Percentiles rank a stretch among this genome's conserved stretches.
phyloP scores from a whole-genome alignment of 2,888 invertebrate genomes.

The Achlya flavicornis region DNA sequence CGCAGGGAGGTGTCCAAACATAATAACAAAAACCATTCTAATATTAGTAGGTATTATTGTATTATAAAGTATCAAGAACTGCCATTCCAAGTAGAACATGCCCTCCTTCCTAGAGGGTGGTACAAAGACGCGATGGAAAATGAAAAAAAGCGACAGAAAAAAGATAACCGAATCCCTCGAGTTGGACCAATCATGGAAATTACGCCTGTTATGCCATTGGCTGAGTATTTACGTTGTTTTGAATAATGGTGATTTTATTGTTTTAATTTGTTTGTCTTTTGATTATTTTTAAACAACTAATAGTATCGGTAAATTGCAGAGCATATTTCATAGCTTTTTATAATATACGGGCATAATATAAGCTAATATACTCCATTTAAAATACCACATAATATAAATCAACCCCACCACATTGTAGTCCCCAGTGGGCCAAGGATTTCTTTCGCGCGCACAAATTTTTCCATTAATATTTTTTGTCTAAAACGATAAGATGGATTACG shows the following conservation, averaged over 20 bases:
- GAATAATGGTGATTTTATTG: slow-evolving; percentile 33
- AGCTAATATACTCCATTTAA: background rate
- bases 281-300: too few relatives aligned
- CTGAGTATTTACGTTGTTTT: slow-evolving; percentile 28
- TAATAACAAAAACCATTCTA: too few relatives aligned
- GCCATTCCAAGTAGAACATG: slow-evolving; percentile 38
- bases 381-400: slow-evolving; percentile 29
- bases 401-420: slow-evolving; percentile 31
- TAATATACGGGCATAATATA: background rate
- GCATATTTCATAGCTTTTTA: too few relatives aligned
- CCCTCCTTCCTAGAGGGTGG: slow-evolving; percentile 78
- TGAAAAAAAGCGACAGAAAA: slow-evolving; percentile 64
- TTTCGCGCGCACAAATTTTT: slow-evolving; percentile 69
- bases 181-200: slow-evolving; percentile 78
- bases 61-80: slow-evolving; percentile 56
- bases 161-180: slow-evolving; percentile 67
- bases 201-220: slow-evolving; percentile 51
- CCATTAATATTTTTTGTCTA: slow-evolving; percentile 70
- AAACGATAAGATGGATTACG: slow-evolving; percentile 82
- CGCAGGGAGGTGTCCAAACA: too few relatives aligned
- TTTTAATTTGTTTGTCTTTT: slow-evolving; percentile 19
- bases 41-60: too few relatives aligned
- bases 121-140: slow-evolving; percentile 73
- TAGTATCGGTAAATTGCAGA: too few relatives aligned
- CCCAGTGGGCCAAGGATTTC: slow-evolving; percentile 64